These are phyloP conservation scores for Rhynchotus rufescens DNA, from an alignment of 2,797 vertebrate species.

Conservation along the genomic window DNA sequence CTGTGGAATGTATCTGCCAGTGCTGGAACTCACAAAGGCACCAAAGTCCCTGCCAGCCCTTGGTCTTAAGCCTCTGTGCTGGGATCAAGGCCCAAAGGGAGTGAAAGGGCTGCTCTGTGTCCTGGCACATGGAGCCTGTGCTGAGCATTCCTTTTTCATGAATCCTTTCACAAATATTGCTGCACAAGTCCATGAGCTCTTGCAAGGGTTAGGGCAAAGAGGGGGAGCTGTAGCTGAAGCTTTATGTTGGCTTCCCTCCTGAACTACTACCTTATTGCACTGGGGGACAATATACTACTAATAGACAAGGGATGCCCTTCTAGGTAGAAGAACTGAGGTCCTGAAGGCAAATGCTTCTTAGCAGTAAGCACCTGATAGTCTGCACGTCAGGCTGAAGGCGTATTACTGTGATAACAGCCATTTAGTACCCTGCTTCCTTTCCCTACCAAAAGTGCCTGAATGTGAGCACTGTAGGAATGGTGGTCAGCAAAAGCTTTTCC, in stretches of 20 bases:
- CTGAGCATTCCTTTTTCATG: neutral
- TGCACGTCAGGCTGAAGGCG: neutral
- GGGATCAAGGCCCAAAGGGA: too few relatives aligned
- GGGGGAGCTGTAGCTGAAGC: neutral
- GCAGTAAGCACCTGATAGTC: neutral
- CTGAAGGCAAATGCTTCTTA: neutral
- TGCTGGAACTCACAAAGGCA: neutral
- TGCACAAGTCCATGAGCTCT: accelerated
- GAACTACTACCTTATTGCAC: neutral
- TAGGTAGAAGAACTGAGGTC: neutral
- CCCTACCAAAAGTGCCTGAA: accelerated
- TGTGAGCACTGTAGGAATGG: neutral
- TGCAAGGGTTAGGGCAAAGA: neutral
- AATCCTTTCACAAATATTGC: too few relatives aligned
- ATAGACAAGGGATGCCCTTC: accelerated
- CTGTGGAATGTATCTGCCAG: accelerated
- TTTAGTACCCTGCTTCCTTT: neutral
- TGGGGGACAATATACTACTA: too few relatives aligned
- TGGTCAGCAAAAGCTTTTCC: neutral
- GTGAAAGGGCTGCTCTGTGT: neutral
- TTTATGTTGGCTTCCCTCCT: neutral
- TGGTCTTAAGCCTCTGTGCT: accelerated
- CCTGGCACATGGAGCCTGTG: constrained; percentile 69
- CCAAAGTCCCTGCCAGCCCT: neutral
- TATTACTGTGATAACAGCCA: neutral